These are phyloP conservation scores for Haliclona indistincta DNA, from an alignment of 37 sponge, comb jelly and placozoan genomes.

Conservation along the genomic window DNA sequence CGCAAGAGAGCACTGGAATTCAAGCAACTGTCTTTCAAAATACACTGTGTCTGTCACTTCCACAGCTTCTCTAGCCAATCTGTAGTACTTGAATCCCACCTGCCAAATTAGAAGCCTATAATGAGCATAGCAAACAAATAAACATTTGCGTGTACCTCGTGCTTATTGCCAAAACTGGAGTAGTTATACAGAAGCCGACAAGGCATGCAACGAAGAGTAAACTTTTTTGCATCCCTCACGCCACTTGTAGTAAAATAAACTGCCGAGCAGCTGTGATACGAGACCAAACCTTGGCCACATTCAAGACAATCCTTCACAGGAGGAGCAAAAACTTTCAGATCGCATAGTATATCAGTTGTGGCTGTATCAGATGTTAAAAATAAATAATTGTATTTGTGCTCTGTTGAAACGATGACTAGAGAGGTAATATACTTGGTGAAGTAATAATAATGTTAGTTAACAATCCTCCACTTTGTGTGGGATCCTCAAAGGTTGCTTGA, in stretches of 20 bases:
- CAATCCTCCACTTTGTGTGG: too few species aligned
- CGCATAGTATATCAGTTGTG: too few species aligned
- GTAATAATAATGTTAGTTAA: too few species aligned
- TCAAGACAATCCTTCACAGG: constrained; percentile 8
- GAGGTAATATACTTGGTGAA: too few species aligned
- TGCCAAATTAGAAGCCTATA: too few species aligned
- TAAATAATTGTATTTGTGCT: too few species aligned
- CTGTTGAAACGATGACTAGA: too few species aligned
- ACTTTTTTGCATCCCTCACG: constrained; percentile 1
- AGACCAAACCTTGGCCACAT: constrained; percentile 14
- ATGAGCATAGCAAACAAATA: too few species aligned
- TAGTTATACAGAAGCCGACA: constrained; percentile 28
- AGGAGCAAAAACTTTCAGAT: constrained; percentile 34
- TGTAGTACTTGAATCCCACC: constrained; percentile 18
- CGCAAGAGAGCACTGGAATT: constrained; percentile 38
- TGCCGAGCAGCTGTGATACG: too few species aligned
- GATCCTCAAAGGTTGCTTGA: too few species aligned
- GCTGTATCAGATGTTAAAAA: too few species aligned
- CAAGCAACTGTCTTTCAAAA: constrained; percentile 14
- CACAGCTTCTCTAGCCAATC: not conserved
- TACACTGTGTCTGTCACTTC: constrained; percentile 31
- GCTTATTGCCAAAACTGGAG: constrained; percentile 25
- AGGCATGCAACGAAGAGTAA: constrained; percentile 12
- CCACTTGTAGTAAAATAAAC: not conserved
- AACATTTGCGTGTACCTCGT: too few species aligned